Conservation (phyloP, 2,113 vertebrate genomes). For the Aramus guarauna region DNA sequence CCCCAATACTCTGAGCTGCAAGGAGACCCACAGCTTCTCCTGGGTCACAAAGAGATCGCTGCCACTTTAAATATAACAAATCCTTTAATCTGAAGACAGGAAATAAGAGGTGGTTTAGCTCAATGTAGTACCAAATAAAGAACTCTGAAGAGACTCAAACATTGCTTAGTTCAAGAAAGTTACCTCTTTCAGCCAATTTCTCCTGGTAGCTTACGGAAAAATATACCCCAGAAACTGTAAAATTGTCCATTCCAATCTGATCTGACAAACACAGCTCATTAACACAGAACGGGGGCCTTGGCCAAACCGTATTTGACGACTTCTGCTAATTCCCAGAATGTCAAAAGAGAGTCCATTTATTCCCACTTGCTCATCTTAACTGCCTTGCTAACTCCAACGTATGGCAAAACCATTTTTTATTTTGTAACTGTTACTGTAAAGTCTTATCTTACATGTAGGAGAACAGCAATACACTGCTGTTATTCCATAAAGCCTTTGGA, state of each 20-base stretch:
- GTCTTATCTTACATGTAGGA: neutral
- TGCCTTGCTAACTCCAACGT: neutral
- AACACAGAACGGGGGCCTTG: neutral
- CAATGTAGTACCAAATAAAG: neutral
- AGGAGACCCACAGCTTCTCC: slow-evolving; percentile 95
- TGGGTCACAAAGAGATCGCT: slow-evolving; percentile 90
- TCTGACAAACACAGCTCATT: neutral
- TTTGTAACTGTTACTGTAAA: neutral
- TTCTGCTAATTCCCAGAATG: neutral
- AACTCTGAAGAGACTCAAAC: neutral
- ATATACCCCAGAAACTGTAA: neutral
- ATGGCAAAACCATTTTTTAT: neutral
- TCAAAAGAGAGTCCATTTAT: neutral
- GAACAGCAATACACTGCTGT: neutral
- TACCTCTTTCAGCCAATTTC: neutral
- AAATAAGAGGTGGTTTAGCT: neutral
- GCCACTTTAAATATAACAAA: slow-evolving; percentile 92
- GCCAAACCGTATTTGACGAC: neutral
- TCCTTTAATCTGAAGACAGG: slow-evolving; percentile 76
- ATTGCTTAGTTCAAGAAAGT: neutral
- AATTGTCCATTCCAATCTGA: neutral
- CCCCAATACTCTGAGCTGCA: slow-evolving; percentile 96
- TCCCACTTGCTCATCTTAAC: neutral
- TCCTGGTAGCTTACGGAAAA: neutral
- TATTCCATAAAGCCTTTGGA: neutral